Percentiles rank a stretch among this genome's conserved stretches.
Evolutionary conservation across 2,888 invertebrate genomes (phyloP).

Genomic region (Drosophila kanekoi): DNA sequence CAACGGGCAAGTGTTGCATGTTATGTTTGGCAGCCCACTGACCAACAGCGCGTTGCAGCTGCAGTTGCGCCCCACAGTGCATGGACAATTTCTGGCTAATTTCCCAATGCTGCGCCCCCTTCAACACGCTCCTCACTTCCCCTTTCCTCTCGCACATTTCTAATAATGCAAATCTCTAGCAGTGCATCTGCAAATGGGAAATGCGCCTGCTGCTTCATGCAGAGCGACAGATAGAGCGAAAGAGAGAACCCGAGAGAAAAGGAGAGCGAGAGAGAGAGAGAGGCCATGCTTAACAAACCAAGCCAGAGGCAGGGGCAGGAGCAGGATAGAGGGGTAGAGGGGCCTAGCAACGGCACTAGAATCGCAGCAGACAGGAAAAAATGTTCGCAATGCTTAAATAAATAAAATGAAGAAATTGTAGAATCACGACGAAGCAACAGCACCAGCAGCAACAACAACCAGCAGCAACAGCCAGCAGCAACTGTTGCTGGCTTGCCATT

Average conservation of each 20-base stretch:
- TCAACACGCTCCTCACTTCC: neutral
- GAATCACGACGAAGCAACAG: constrained; percentile 72
- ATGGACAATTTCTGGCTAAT: constrained; percentile 76
- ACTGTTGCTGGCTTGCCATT: constrained; percentile 39
- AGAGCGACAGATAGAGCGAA: constrained; percentile 16
- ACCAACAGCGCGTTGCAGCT: constrained; percentile 59
- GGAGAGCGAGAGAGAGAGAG: neutral
- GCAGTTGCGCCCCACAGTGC: constrained; percentile 73
- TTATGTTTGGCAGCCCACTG: constrained; percentile 67
- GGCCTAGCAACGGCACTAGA: constrained; percentile 32
- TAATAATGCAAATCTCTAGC: constrained; percentile 71
- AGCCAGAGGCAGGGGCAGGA: neutral
- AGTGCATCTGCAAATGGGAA: constrained; percentile 61
- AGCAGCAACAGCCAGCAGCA: constrained; percentile 23
- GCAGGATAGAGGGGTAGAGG: too few species aligned
- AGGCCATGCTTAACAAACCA: constrained; percentile 38
- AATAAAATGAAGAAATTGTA: constrained; percentile 81
- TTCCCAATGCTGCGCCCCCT: constrained; percentile 42
- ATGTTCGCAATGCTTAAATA: constrained; percentile 79
- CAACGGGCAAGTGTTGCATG: constrained; percentile 64
- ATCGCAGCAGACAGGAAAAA: constrained; percentile 65
- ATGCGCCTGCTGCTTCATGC: constrained; percentile 43
- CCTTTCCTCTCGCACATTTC: constrained; percentile 29
- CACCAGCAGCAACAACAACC: constrained; percentile 35
- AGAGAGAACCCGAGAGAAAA: constrained; percentile 1